phyloP scores from a whole-genome alignment of 2,113 vertebrate species.

The Merops nubicus region DNA sequence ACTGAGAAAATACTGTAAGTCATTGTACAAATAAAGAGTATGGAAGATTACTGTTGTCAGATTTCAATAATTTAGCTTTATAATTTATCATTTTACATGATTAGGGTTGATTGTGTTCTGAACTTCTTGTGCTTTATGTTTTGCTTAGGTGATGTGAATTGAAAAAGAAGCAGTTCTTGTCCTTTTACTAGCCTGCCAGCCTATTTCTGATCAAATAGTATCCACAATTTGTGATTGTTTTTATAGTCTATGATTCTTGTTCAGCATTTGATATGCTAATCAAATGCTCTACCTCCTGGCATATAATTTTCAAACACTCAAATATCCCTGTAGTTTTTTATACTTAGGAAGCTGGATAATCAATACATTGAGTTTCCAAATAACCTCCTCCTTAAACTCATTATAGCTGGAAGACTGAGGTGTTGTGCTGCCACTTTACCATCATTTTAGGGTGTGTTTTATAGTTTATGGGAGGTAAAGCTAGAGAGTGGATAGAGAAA shows the following conservation, averaged over 20 bases:
- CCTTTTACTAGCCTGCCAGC: background rate
- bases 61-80: background rate
- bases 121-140: background rate
- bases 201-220: background rate
- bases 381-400: background rate
- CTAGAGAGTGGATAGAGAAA: background rate
- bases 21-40: background rate
- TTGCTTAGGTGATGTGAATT: background rate
- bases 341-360: constrained; percentile 13
- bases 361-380: background rate
- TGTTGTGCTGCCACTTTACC: background rate
- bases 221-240: background rate
- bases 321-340: background rate
- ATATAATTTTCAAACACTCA: background rate
- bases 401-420: constrained; percentile 10
- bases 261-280: background rate
- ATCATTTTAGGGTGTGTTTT: background rate
- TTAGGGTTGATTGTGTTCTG: background rate
- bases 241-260: background rate
- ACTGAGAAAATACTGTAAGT: background rate
- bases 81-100: background rate
- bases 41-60: background rate
- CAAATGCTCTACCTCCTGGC: background rate
- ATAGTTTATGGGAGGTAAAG: background rate
- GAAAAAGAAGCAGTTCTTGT: background rate